Evolutionary conservation across 2,797 vertebrate genomes (phyloP).

Genomic region (Sus cebifrons): DNA sequence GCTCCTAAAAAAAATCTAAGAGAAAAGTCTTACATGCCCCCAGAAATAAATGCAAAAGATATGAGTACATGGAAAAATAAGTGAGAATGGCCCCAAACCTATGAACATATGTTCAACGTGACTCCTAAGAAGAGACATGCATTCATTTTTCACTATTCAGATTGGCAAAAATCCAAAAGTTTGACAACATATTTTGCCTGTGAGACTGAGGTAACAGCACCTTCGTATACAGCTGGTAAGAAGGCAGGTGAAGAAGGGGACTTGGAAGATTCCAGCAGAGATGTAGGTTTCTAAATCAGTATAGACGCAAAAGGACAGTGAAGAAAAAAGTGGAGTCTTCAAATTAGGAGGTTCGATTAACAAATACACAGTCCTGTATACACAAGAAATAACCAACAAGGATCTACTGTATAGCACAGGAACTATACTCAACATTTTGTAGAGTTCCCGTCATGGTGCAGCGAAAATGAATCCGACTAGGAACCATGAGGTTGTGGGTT

Average conservation of each 20-base stretch:
- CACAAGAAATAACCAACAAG: too few relatives aligned
- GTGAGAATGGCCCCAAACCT: conserved; percentile 49
- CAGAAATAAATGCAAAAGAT: not conserved
- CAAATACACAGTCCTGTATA: too few relatives aligned
- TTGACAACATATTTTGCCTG: not conserved
- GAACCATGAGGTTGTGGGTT: too few relatives aligned
- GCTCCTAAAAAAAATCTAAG: not conserved
- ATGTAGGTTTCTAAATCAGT: not conserved
- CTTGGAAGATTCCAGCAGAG: not conserved
- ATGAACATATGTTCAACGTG: not conserved
- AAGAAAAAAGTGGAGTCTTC: not conserved
- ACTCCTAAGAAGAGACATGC: conserved; percentile 35
- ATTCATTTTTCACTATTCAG: conserved; percentile 45
- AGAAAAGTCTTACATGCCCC: not conserved
- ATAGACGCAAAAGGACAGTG: not conserved
- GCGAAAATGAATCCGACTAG: too few relatives aligned
- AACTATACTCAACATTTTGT: too few relatives aligned
- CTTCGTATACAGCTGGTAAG: not conserved
- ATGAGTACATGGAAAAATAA: not conserved
- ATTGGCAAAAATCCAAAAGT: not conserved
- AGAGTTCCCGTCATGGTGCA: too few relatives aligned
- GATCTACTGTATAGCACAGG: too few relatives aligned
- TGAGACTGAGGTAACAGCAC: not conserved
- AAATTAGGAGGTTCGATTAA: not conserved
- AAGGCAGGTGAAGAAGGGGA: not conserved